A percentile compares a stretch with the other conserved stretches of the same genome.
Evolutionary conservation across 2,888 invertebrate genomes (phyloP).

Genomic region (Neria commutata): DNA sequence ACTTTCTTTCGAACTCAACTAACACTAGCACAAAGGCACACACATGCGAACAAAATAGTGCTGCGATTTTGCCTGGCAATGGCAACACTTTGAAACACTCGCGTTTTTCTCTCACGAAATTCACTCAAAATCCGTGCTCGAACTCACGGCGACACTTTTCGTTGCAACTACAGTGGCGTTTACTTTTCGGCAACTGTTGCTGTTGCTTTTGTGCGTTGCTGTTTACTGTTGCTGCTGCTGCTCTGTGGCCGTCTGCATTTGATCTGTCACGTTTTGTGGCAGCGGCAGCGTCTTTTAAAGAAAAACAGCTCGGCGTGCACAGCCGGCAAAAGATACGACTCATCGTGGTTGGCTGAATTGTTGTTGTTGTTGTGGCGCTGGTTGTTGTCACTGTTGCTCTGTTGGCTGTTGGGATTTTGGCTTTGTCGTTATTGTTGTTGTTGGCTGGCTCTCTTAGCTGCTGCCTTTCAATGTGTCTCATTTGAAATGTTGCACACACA

Average conservation of each 20-base stretch:
- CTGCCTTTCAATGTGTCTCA: constrained; percentile 12
- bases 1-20: constrained; percentile 42
- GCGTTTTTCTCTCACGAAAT: constrained; percentile 25
- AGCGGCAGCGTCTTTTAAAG: constrained; percentile 48
- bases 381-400: too few relatives aligned
- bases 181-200: constrained; percentile 1
- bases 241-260: constrained; percentile 45
- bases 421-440: constrained; percentile 17
- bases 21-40: not conserved
- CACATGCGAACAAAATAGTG: too few relatives aligned
- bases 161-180: not conserved
- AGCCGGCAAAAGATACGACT: too few relatives aligned
- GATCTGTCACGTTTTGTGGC: constrained; percentile 42
- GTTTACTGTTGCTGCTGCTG: constrained; percentile 33
- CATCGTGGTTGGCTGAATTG: not conserved
- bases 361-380: too few relatives aligned
- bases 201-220: not conserved
- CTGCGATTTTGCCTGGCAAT: constrained; percentile 34
- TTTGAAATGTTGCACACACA: constrained; percentile 5
- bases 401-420: constrained; percentile 15
- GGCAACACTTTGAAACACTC: constrained; percentile 33
- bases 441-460: constrained; percentile 7
- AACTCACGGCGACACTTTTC: constrained; percentile 7
- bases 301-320: constrained; percentile 42
- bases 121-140: constrained; percentile 39